Evolutionary conservation across 1,140 invertebrate genomes (phyloP).

Genomic region (Saccostrea echinata): DNA sequence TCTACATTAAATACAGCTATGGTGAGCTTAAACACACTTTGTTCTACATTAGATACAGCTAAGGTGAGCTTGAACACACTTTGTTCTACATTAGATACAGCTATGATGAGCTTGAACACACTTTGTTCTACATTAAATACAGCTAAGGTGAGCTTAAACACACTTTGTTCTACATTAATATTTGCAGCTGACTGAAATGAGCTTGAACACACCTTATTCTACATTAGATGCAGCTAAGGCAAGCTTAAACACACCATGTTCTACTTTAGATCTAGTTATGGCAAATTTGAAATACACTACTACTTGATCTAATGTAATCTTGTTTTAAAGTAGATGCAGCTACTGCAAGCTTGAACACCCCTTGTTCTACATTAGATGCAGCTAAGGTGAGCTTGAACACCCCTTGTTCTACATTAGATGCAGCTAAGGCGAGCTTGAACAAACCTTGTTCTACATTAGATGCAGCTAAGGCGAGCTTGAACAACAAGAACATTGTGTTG

Average conservation of each 20-base stretch:
- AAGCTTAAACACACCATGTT: constrained; percentile 68
- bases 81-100: not conserved
- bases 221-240: constrained; percentile 64
- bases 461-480: constrained; percentile 69
- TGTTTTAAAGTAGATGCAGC: not conserved
- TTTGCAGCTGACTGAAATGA: not conserved
- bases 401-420: not conserved
- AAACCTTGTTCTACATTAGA: constrained; percentile 70
- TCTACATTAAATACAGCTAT: too few relatives aligned
- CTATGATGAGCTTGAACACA: not conserved
- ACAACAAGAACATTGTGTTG: constrained; percentile 72
- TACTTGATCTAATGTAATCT: too few relatives aligned
- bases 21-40: too few relatives aligned
- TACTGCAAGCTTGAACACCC: not conserved
- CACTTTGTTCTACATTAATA: not conserved
- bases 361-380: not conserved
- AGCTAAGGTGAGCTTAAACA: not conserved
- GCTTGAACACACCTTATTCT: constrained; percentile 66
- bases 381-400: not conserved
- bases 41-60: too few relatives aligned
- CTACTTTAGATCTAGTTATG: not conserved
- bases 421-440: not conserved
- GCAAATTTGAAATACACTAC: not conserved
- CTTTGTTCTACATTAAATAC: not conserved
- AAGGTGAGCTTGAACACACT: not conserved